Conservation (phyloP, 2,888 invertebrate genomes). For the Patella pellucida region DNA sequence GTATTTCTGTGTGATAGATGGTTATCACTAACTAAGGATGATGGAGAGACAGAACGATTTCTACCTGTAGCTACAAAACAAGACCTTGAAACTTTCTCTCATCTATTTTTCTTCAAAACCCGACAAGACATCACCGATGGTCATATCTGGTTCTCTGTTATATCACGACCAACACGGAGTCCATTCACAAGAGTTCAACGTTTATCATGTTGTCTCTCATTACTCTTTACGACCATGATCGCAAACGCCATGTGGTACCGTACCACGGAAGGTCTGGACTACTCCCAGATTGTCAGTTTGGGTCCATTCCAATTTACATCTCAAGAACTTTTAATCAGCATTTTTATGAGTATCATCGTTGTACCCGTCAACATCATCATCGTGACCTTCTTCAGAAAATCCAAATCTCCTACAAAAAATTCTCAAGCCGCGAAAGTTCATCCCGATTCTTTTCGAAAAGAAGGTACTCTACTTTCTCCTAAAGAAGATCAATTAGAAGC, state of each 20-base stretch:
- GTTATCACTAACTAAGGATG: conserved; percentile 69
- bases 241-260: conserved; percentile 54
- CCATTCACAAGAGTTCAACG: conserved; percentile 69
- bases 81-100: conserved; percentile 64
- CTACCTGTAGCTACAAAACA: conserved; percentile 67
- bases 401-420: conserved; percentile 23
- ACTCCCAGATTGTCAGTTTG: conserved; percentile 37
- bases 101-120: conserved; percentile 65
- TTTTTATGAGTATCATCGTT: conserved; percentile 43
- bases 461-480: neutral
- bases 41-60: conserved; percentile 70
- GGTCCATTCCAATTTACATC: conserved; percentile 48
- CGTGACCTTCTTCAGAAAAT: conserved; percentile 44
- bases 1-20: conserved; percentile 65
- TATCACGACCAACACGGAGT: conserved; percentile 69
- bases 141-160: conserved; percentile 72
- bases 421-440: neutral
- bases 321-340: conserved; percentile 46
- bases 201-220: conserved; percentile 44
- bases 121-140: conserved; percentile 68
- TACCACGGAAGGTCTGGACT: conserved; percentile 30
- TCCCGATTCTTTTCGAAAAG: neutral
- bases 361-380: conserved; percentile 47
- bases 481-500: neutral
- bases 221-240: conserved; percentile 25